These are phyloP conservation scores for Petromus typicus DNA, from an alignment of 2,113 vertebrate genomes.

Conservation along the genomic window DNA sequence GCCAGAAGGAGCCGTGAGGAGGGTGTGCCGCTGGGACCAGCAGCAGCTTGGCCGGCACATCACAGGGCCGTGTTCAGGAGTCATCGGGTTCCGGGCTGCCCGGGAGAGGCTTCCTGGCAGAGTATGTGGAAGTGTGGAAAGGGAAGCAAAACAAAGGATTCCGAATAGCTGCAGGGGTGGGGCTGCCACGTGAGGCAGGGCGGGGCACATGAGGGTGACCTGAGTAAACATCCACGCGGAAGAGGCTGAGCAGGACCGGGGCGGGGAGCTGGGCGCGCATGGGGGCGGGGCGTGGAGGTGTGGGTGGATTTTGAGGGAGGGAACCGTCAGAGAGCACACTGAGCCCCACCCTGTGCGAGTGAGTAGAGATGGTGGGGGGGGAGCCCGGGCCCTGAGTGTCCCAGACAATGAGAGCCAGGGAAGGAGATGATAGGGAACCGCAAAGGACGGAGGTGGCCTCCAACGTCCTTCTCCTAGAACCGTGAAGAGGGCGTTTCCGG, in stretches of 20 bases:
- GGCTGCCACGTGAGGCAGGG: fast-evolving
- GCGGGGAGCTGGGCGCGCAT: too few species aligned
- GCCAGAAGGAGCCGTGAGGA: fast-evolving
- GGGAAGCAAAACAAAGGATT: background rate
- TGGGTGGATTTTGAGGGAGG: fast-evolving
- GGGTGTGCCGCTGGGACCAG: background rate
- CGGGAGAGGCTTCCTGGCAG: background rate
- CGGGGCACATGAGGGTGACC: background rate
- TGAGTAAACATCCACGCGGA: background rate
- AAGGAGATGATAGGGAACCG: background rate
- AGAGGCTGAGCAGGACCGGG: background rate
- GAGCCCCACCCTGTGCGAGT: background rate
- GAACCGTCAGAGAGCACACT: background rate
- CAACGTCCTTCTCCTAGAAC: too few species aligned
- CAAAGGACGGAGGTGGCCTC: too few species aligned
- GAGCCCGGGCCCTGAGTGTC: background rate
- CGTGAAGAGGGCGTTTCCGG: background rate
- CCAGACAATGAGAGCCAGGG: background rate
- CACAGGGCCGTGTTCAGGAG: background rate
- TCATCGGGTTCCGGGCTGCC: background rate
- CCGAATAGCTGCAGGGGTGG: background rate
- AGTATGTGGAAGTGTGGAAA: background rate
- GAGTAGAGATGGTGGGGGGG: background rate
- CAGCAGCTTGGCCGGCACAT: background rate
- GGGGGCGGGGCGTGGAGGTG: too few species aligned